phyloP scores from a whole-genome alignment of 1,140 invertebrate species.

The Trypoxylus dichotomus region DNA sequence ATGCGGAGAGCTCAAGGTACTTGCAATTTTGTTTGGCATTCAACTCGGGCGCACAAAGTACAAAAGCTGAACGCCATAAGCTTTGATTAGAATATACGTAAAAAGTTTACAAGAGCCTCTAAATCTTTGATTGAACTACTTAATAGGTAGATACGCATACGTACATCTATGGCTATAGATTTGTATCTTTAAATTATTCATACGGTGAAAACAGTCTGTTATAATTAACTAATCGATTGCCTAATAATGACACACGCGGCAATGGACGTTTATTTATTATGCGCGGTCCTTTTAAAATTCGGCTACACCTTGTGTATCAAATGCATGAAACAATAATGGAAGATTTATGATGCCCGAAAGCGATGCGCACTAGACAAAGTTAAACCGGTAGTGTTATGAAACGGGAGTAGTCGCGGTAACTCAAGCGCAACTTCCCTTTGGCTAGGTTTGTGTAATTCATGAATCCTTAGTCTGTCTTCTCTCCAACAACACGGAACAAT shows the following conservation, averaged over 20 bases:
- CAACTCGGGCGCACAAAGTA: too few species aligned
- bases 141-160: background rate
- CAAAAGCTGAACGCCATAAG: too few species aligned
- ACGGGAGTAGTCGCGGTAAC: slow-evolving; percentile 24
- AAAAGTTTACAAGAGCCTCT: too few species aligned
- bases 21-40: too few species aligned
- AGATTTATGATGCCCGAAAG: slow-evolving; percentile 29
- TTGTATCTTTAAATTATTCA: background rate
- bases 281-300: slow-evolving; percentile 1
- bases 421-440: slow-evolving; percentile 27
- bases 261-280: background rate
- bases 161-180: background rate
- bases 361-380: slow-evolving; percentile 13
- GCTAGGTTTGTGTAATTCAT: slow-evolving; percentile 20
- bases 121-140: too few species aligned
- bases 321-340: slow-evolving; percentile 21
- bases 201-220: background rate
- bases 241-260: background rate
- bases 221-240: background rate
- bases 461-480: slow-evolving; percentile 1
- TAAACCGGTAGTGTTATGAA: slow-evolving; percentile 17
- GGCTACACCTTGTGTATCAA: slow-evolving; percentile 5
- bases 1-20: too few species aligned
- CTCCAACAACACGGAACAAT: slow-evolving; percentile 9
- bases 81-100: too few species aligned